phyloP scores from a whole-genome alignment of 2,888 invertebrate genomes.

The Aphidoletes aphidimyza region DNA sequence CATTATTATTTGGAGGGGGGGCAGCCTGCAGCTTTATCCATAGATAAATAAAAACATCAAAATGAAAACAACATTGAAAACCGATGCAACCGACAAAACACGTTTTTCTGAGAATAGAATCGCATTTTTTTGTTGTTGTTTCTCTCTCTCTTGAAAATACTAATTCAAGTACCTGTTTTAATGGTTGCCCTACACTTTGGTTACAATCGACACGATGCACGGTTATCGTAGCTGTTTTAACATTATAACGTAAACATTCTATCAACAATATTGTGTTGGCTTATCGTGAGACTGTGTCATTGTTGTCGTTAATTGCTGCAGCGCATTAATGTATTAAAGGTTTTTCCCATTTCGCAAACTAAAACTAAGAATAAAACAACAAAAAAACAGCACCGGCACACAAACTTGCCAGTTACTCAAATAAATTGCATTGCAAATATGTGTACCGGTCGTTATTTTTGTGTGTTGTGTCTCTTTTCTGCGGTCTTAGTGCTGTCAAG shows the following conservation, averaged over 20 bases:
- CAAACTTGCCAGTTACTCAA: neutral
- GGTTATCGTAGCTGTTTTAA: neutral
- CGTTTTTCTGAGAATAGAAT: neutral
- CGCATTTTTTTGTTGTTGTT: neutral
- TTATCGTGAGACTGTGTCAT: neutral
- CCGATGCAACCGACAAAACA: neutral
- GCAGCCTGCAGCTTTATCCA: neutral
- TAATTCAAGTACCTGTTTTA: too few species aligned
- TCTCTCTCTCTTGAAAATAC: neutral
- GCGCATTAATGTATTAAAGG: slow-evolving; percentile 5
- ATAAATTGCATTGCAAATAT: slow-evolving; percentile 18
- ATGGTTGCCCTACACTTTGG: neutral
- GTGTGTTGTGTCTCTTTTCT: too few species aligned
- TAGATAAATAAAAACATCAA: neutral
- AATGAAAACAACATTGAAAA: neutral
- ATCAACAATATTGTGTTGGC: neutral
- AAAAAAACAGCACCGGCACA: too few species aligned
- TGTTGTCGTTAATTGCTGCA: neutral
- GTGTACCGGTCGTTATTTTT: neutral
- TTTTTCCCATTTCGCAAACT: neutral
- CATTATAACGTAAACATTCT: neutral
- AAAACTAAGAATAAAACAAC: too few species aligned
- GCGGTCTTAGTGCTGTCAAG: too few species aligned
- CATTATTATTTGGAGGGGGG: neutral
- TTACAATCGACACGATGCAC: neutral